These are phyloP conservation scores for Ceratosolen fusciceps DNA, from an alignment of 1,140 invertebrate genomes.

Conservation along the genomic window DNA sequence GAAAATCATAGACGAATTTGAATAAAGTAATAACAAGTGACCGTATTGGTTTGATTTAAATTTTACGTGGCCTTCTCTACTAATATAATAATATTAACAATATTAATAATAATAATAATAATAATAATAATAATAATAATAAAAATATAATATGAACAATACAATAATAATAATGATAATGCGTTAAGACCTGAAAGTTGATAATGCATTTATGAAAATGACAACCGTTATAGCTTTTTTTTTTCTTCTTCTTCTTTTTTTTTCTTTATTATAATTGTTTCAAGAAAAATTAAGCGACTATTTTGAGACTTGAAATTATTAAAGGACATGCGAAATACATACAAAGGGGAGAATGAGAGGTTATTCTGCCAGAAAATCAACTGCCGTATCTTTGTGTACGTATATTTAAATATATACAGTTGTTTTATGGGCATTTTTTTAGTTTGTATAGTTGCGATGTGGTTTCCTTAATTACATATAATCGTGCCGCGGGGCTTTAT, in stretches of 20 bases:
- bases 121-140: no score
- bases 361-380: conserved; percentile 19
- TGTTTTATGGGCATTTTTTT: conserved; percentile 32
- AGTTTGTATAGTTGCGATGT: conserved; percentile 24
- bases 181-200: no score
- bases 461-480: conserved; percentile 46
- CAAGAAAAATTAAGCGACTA: background rate
- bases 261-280: no score
- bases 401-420: conserved; percentile 7
- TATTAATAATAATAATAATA: no score
- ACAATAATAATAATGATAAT: no score
- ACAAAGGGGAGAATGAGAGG: conserved; percentile 38
- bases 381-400: background rate
- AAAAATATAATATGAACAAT: no score
- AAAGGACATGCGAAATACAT: conserved; percentile 9
- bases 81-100: no score
- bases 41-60: no score
- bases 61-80: no score
- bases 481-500: conserved; percentile 33
- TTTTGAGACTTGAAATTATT: background rate
- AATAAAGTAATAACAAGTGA: no score
- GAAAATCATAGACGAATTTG: background rate
- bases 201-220: background rate
- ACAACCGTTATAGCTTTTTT: no score
- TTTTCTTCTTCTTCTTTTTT: no score